Base-by-base conservation (phyloP, 1,140 invertebrate species). In the Diorhabda carinulata region DNA sequence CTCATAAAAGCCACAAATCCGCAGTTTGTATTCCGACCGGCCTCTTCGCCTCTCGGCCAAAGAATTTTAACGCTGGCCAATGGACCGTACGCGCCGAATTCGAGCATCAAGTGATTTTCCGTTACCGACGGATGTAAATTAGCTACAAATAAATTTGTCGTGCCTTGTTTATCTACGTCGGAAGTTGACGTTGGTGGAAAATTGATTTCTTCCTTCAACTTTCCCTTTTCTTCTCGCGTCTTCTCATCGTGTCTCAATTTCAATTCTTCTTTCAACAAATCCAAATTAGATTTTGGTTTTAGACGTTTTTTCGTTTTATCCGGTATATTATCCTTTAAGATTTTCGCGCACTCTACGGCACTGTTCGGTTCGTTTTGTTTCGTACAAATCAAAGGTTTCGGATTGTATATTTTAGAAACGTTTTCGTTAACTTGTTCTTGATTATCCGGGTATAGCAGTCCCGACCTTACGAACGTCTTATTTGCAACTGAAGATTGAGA, bases 1-100 rank as follows among this genome's bases (percentile, higher is more conserved):
- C 89, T 93, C 94, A 97, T 97, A 79, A 90, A 97, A 10, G 93
- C 94, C 59, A 97, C 93, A 85, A 97, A 97, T 44, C 94, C 94
- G 84, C 93, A 94, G 76, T 95, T 93, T 2, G 69, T 52, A 47
- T 68, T 70, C 57, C 71, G 67, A 61, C 57, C 64, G 45, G 62
- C 73, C 2, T 78, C 74, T 25, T 69, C 68, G 68, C 68, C 73
- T 66, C 93, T 82, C 4, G 94, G 94, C 91, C 92, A 96, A 91
- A 97, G 94, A 69, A 97, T 95, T 86, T 96, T 96, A 25, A 96
- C 93, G 80, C 92, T 94, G 4, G 94, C 94, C 64, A 97, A 82
- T 40, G 94, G 93, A 6, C 94, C 95, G 82, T 88, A 96, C 70
- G 89, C 88, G 0, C 94, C 95, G 86, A 97, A 97, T 70, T 94